Percentiles rank a stretch among this genome's conserved stretches.
Conservation (phyloP, 2,797 vertebrate species). For the Philypnodon macrostomus region DNA sequence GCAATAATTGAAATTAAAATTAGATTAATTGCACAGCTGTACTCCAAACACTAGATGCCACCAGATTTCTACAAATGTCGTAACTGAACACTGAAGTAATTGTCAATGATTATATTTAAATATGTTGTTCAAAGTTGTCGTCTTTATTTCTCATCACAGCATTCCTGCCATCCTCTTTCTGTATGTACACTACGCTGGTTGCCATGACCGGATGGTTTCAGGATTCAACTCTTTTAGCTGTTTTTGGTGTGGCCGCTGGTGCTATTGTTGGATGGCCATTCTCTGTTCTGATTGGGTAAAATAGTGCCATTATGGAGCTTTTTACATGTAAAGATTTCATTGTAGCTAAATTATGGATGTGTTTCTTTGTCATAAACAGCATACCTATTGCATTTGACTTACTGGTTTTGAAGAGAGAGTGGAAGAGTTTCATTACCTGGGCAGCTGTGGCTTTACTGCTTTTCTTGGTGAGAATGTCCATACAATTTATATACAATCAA, state of each 20-base stretch:
- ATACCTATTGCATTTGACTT: conserved; percentile 92
- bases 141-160: conserved; percentile 73
- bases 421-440: conserved; percentile 90
- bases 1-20: too few relatives aligned
- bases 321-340: background rate
- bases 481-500: too few relatives aligned
- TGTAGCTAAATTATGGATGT: background rate
- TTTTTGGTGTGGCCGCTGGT: conserved; percentile 88
- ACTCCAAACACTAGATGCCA: too few relatives aligned
- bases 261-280: conserved; percentile 94
- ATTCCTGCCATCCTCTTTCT: conserved; percentile 95
- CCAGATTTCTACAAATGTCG: too few relatives aligned
- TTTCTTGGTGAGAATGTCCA: conserved; percentile 82
- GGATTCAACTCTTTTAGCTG: conserved; percentile 85
- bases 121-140: too few relatives aligned
- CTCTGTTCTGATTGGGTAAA: conserved; percentile 91
- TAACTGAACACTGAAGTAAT: too few relatives aligned
- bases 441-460: conserved; percentile 81
- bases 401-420: conserved; percentile 84
- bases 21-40: too few relatives aligned
- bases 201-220: conserved; percentile 98
- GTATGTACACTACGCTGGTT: conserved; percentile 92
- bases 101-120: too few relatives aligned
- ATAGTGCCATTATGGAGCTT: background rate
- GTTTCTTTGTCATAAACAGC: conserved; percentile 59